phyloP scores from a whole-genome alignment of 2,888 invertebrate genomes.

The Cephalotes varians region DNA sequence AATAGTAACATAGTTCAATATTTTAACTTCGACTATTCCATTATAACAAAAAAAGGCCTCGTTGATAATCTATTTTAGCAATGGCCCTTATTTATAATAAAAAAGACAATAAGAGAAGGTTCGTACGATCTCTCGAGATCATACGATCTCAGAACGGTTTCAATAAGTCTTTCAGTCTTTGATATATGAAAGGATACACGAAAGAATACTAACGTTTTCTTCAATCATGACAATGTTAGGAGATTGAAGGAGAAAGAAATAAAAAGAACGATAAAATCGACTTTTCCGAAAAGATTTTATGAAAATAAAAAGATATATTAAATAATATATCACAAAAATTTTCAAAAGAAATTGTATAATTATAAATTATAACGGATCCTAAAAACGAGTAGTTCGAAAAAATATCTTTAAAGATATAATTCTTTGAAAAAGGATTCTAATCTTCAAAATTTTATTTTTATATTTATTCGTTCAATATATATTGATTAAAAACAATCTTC shows the following conservation, averaged over 20 bases:
- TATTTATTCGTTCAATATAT: not conserved
- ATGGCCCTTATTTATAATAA: slow-evolving; percentile 8
- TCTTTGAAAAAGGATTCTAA: not conserved
- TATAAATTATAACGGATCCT: not conserved
- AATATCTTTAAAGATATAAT: not conserved
- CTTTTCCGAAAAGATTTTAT: not conserved
- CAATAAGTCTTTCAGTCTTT: slow-evolving; percentile 4
- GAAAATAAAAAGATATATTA: not conserved
- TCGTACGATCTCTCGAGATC: not conserved
- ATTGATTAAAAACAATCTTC: not conserved
- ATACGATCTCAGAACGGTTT: slow-evolving; percentile 28
- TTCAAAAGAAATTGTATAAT: not conserved
- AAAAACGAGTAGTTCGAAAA: not conserved
- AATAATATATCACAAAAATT: not conserved
- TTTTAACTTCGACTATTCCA: not conserved
- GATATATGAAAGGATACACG: not conserved
- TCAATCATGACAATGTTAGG: not conserved
- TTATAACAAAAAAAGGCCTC: not conserved
- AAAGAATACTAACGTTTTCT: not conserved
- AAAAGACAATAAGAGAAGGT: not conserved
- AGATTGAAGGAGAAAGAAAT: not conserved
- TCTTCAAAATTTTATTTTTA: not conserved
- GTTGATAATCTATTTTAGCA: slow-evolving; percentile 4
- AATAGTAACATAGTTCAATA: not conserved
- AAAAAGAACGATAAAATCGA: not conserved